These are phyloP conservation scores for Geopemphigus sp. DNA, from an alignment of 1,140 invertebrate genomes.

Conservation along the genomic window DNA sequence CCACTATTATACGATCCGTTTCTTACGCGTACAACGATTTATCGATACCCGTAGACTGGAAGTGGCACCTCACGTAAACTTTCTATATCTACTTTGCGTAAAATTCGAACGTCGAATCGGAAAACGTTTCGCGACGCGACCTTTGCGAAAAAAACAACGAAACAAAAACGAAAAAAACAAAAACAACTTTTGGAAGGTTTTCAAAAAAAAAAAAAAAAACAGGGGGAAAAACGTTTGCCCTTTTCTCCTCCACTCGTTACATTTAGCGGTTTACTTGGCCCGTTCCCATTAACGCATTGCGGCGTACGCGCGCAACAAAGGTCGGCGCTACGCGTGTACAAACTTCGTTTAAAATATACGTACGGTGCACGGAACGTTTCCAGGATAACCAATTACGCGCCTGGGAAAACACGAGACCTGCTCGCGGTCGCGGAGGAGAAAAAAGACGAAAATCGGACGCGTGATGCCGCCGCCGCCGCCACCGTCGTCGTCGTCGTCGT, in stretches of 20 bases:
- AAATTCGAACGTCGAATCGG: too few species aligned
- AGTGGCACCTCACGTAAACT: too few species aligned
- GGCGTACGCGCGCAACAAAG: slow-evolving; percentile 10
- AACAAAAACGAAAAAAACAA: background rate
- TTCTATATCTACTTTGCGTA: too few species aligned
- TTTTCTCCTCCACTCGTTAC: slow-evolving; percentile 16
- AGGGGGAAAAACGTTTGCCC: background rate
- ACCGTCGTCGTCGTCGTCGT: too few species aligned
- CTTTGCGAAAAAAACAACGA: slow-evolving; percentile 2
- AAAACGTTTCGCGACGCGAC: background rate
- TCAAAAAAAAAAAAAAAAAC: background rate
- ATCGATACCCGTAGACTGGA: too few species aligned
- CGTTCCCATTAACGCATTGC: slow-evolving; percentile 23
- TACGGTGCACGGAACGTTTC: background rate
- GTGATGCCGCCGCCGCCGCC: too few species aligned
- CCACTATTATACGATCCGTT: too few species aligned
- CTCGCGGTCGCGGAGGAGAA: too few species aligned
- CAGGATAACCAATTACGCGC: background rate
- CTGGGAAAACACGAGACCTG: background rate
- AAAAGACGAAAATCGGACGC: background rate
- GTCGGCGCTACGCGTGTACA: background rate
- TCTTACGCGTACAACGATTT: too few species aligned
- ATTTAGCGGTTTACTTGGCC: slow-evolving; percentile 18
- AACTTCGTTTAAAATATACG: slow-evolving; percentile 36
- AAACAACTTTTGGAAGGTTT: slow-evolving; percentile 8